phyloP scores from a whole-genome alignment of 2,113 vertebrate species.

The Epinephelus lanceolatus region DNA sequence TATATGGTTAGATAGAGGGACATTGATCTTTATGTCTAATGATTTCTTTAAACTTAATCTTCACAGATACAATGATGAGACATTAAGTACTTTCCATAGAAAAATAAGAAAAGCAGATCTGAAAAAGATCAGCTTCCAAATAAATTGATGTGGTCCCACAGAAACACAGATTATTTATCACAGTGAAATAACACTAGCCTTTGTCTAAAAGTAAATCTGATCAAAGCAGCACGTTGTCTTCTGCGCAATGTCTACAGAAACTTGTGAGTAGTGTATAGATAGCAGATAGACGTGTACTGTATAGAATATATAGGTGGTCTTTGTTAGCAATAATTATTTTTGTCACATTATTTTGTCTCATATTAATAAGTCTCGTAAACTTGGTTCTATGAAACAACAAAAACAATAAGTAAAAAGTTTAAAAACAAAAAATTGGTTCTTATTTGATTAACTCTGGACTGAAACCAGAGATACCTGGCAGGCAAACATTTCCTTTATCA shows the following conservation, averaged over 20 bases:
- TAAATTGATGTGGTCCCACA: background rate
- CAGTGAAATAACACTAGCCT: background rate
- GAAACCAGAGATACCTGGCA: background rate
- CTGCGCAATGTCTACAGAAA: too few species aligned
- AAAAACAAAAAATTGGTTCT: too few species aligned
- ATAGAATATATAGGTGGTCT: too few species aligned
- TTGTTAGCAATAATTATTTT: background rate
- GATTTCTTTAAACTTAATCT: background rate
- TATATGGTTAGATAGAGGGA: background rate
- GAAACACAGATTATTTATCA: background rate
- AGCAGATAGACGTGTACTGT: too few species aligned
- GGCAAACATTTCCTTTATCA: background rate
- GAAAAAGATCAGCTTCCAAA: background rate
- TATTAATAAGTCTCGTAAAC: background rate
- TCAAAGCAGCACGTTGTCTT: too few species aligned
- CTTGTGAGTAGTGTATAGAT: too few species aligned
- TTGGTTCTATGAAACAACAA: too few species aligned
- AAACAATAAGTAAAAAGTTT: too few species aligned
- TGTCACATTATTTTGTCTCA: background rate
- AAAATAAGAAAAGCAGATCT: background rate
- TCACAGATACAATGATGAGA: background rate
- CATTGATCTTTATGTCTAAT: too few species aligned
- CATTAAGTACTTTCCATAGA: background rate
- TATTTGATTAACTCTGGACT: background rate
- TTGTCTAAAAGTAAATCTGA: background rate